Conservation (phyloP, 1,140 invertebrate genomes). For the Euwallacea similis region DNA sequence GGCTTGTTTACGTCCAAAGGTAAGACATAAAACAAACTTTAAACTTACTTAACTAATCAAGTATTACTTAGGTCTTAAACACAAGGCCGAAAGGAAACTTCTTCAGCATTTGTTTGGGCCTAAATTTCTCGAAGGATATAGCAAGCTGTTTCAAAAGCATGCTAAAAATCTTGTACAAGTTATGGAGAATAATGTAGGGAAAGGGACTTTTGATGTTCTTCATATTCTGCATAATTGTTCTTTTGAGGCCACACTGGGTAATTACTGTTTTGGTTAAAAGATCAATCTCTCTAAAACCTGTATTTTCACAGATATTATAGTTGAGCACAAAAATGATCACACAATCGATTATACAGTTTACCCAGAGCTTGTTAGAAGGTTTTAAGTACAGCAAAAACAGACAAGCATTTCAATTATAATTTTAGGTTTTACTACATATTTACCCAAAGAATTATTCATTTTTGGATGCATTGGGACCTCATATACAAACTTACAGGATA, state of each 20-base stretch:
- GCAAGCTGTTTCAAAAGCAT: constrained; percentile 37
- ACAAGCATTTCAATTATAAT: neutral
- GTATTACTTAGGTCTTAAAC: constrained; percentile 14
- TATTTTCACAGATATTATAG: constrained; percentile 32
- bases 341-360: constrained; percentile 33
- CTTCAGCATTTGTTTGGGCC: constrained; percentile 36
- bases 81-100: constrained; percentile 31
- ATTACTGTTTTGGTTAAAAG: constrained; percentile 6
- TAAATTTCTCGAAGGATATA: constrained; percentile 30
- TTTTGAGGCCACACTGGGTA: constrained; percentile 36
- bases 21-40: constrained; percentile 13
- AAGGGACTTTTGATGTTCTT: constrained; percentile 30
- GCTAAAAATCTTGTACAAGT: constrained; percentile 23
- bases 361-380: constrained; percentile 27
- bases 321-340: constrained; percentile 32
- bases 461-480: constrained; percentile 29
- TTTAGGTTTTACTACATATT: constrained; percentile 32
- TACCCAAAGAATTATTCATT: constrained; percentile 12
- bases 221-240: constrained; percentile 29
- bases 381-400: neutral
- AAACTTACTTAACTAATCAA: neutral
- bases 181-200: constrained; percentile 10
- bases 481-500: constrained; percentile 15
- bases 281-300: neutral
- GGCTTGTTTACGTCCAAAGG: constrained; percentile 38